Conservation (phyloP, 1,140 invertebrate genomes). For the Drosophila malerkotliana region DNA sequence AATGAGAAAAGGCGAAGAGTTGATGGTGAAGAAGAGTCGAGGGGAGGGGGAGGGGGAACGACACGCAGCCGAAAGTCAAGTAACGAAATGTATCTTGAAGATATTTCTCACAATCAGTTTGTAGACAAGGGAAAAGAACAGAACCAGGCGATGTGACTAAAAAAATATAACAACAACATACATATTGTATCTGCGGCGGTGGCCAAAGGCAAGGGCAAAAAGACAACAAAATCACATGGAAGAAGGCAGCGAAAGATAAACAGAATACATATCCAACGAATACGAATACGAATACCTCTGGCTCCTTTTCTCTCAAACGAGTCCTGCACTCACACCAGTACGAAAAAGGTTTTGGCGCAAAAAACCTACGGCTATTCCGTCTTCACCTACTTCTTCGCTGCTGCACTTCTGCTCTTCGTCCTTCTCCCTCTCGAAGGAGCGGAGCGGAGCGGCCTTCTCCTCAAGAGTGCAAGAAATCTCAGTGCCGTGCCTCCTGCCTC, state of each 20-base stretch:
- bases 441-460: background rate
- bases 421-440: slow-evolving; percentile 5
- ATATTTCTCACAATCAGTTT: slow-evolving; percentile 80
- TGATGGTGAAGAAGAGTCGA: background rate
- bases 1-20: slow-evolving; percentile 11
- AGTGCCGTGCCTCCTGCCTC: slow-evolving; percentile 41
- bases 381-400: slow-evolving; percentile 70
- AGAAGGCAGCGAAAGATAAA: slow-evolving; percentile 63
- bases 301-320: slow-evolving; percentile 51
- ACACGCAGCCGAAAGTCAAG: slow-evolving; percentile 56
- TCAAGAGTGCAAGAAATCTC: slow-evolving; percentile 63
- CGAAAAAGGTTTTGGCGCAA: slow-evolving; percentile 68
- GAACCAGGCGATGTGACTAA: slow-evolving; percentile 30
- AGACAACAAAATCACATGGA: slow-evolving; percentile 71
- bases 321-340: slow-evolving; percentile 55
- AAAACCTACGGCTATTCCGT: slow-evolving; percentile 59
- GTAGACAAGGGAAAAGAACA: slow-evolving; percentile 46
- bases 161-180: slow-evolving; percentile 41
- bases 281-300: background rate
- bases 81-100: slow-evolving; percentile 58
- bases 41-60: slow-evolving; percentile 1
- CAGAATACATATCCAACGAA: slow-evolving; percentile 25
- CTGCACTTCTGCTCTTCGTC: slow-evolving; percentile 29
- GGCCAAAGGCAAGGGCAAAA: slow-evolving; percentile 61
- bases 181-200: slow-evolving; percentile 1